These are phyloP conservation scores for Lithophane ornitopus DNA, from an alignment of 2,888 invertebrate species.

Conservation along the genomic window DNA sequence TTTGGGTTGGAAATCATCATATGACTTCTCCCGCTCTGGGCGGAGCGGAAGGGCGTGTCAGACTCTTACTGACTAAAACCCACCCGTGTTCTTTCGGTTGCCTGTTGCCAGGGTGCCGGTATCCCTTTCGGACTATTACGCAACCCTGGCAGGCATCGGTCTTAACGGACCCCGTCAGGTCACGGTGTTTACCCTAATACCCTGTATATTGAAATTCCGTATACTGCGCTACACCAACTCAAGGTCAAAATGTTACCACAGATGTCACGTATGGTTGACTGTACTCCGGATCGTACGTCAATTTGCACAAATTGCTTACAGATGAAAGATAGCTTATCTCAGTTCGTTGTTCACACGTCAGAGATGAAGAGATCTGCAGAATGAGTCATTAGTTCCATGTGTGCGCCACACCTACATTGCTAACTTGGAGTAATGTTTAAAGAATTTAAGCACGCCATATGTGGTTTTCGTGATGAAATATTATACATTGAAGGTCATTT, in stretches of 20 bases:
- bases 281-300: constrained; percentile 37
- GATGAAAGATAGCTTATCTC: constrained; percentile 46
- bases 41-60: too few relatives aligned
- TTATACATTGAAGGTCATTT: background rate
- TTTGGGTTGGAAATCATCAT: too few relatives aligned
- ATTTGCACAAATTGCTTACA: constrained; percentile 23
- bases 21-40: too few relatives aligned
- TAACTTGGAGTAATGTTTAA: background rate
- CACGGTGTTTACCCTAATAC: too few relatives aligned
- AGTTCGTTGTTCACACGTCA: constrained; percentile 21
- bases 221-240: too few relatives aligned
- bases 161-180: too few relatives aligned
- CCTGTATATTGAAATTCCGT: background rate
- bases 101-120: too few relatives aligned
- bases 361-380: constrained; percentile 27
- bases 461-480: background rate
- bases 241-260: background rate
- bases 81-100: too few relatives aligned
- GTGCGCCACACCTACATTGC: background rate
- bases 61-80: too few relatives aligned
- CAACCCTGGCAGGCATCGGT: too few relatives aligned
- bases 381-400: constrained; percentile 36
- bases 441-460: constrained; percentile 4
- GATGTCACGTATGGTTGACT: background rate
- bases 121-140: too few relatives aligned